These are phyloP conservation scores for Drosophila melanica DNA, from an alignment of 1,140 invertebrate genomes.

Conservation along the genomic window DNA sequence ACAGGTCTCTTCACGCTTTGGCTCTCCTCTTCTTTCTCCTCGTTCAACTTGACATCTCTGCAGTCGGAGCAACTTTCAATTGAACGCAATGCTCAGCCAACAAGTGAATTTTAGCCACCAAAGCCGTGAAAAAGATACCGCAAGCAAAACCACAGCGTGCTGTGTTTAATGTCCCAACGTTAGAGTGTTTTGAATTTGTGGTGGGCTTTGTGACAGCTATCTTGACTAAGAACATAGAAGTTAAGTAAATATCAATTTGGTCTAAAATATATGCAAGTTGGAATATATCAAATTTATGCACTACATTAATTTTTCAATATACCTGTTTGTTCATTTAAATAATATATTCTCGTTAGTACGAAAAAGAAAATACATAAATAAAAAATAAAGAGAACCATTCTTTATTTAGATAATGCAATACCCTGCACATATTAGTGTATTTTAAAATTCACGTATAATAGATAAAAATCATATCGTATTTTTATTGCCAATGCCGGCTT, in stretches of 20 bases:
- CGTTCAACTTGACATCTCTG: conserved; percentile 18
- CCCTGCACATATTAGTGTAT: conserved; percentile 13
- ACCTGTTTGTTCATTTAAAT: no score
- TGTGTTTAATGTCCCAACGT: conserved; percentile 3
- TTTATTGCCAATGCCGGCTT: conserved; percentile 67
- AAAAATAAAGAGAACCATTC: no score
- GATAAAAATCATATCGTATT: conserved; percentile 44
- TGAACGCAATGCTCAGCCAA: conserved; percentile 35
- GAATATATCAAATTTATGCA: no score
- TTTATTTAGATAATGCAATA: neutral
- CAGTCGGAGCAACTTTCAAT: conserved; percentile 39
- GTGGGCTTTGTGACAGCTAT: neutral
- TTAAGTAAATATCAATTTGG: no score
- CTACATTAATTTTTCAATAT: no score
- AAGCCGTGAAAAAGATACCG: conserved; percentile 45
- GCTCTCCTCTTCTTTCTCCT: neutral
- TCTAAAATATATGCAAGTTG: no score
- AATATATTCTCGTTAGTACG: no score
- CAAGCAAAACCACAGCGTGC: conserved; percentile 8
- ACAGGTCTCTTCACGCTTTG: conserved; percentile 28
- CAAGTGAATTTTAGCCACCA: conserved; percentile 52
- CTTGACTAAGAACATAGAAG: no score
- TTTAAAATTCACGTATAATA: conserved; percentile 28
- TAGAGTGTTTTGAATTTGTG: neutral
- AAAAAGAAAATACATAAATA: no score